Evolutionary conservation across 2,888 invertebrate species (phyloP).

Genomic region (Ophion costatus): DNA sequence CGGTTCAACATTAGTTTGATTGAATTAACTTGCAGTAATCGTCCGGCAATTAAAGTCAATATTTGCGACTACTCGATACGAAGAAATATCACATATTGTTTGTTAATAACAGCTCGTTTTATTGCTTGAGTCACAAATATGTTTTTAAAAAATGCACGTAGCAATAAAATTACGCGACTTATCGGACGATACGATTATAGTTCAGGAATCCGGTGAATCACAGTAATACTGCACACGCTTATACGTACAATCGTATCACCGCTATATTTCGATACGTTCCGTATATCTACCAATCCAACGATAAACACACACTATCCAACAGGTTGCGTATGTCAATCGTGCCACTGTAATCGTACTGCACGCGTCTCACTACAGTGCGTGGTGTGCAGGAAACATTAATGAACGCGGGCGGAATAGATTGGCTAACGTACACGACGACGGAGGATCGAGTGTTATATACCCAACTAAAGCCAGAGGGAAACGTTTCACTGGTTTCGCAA

Average conservation of each 20-base stretch:
- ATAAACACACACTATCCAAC: slow-evolving; percentile 57
- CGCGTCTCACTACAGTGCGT: slow-evolving; percentile 47
- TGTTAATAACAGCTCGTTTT: too few relatives aligned
- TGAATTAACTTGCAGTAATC: too few relatives aligned
- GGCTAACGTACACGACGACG: slow-evolving; percentile 51
- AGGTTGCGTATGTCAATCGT: slow-evolving; percentile 56
- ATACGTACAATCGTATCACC: slow-evolving; percentile 32
- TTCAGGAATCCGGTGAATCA: slow-evolving; percentile 7
- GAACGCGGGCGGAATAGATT: slow-evolving; percentile 64
- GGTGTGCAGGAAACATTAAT: slow-evolving; percentile 62
- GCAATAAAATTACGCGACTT: slow-evolving; percentile 9
- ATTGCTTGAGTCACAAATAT: too few relatives aligned
- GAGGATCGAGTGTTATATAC: slow-evolving; percentile 50
- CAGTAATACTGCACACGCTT: neutral
- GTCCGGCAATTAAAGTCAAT: too few relatives aligned
- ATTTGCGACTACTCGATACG: too few relatives aligned
- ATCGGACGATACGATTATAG: neutral
- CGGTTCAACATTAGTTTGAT: too few relatives aligned
- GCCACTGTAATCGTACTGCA: slow-evolving; percentile 47
- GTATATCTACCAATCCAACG: slow-evolving; percentile 33
- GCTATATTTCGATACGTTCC: neutral
- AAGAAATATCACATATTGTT: too few relatives aligned
- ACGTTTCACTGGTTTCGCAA: slow-evolving; percentile 59
- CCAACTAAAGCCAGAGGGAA: slow-evolving; percentile 45
- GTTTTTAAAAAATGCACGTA: neutral